Evolutionary conservation across 2,888 invertebrate species (phyloP).

Genomic region (Ophioninae sp.): DNA sequence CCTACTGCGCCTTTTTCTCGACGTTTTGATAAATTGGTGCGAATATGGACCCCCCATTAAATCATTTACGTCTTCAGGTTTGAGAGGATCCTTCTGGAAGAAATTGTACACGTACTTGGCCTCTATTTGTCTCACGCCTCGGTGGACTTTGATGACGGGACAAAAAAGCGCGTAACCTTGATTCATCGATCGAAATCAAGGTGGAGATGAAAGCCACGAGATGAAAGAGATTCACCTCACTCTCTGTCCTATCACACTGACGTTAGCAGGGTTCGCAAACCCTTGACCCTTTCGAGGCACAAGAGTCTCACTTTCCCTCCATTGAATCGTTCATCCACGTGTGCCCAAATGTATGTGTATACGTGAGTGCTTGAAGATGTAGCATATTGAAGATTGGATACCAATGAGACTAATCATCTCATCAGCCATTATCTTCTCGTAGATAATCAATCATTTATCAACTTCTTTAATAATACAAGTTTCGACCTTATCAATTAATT

Average conservation of each 20-base stretch:
- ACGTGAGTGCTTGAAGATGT: no score
- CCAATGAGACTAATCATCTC: no score
- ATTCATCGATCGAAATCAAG: constrained; percentile 45
- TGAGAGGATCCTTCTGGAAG: background rate
- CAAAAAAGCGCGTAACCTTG: constrained; percentile 49
- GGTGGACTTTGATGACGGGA: constrained; percentile 19
- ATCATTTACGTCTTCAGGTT: no score
- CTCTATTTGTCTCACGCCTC: constrained; percentile 5
- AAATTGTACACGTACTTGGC: background rate
- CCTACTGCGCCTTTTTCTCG: no score
- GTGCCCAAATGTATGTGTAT: background rate
- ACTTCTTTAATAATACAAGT: no score
- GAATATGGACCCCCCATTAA: no score
- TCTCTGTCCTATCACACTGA: constrained; percentile 34
- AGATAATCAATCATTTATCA: no score
- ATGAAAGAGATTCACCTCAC: constrained; percentile 16
- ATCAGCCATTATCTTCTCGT: no score
- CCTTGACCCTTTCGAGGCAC: constrained; percentile 34
- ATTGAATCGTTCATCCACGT: constrained; percentile 17
- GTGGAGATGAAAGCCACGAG: background rate
- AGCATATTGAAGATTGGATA: no score
- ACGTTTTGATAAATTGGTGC: no score
- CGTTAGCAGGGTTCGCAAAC: constrained; percentile 28
- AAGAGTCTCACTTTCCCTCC: constrained; percentile 27
- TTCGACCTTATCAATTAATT: no score